phyloP scores from a whole-genome alignment of 2,113 vertebrate genomes.

The Accipiter virgatus region DNA sequence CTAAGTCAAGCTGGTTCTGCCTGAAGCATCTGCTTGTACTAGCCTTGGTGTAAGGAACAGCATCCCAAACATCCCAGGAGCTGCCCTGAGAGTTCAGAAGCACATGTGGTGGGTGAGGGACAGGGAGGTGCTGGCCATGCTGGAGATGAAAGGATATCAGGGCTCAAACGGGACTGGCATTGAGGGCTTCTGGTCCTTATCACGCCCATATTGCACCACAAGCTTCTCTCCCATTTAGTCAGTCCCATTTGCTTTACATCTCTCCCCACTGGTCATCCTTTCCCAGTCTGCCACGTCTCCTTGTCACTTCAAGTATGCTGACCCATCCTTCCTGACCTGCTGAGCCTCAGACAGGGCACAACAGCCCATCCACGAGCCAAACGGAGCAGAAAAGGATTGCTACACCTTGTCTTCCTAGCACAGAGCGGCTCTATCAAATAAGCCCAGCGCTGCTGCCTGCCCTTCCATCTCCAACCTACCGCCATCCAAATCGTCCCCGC shows the following conservation, averaged over 20 bases:
- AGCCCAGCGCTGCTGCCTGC: fast-evolving
- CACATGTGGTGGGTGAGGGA: fast-evolving
- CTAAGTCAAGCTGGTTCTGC: background rate
- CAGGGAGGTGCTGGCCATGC: fast-evolving
- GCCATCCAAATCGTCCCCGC: background rate
- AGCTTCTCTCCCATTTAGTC: background rate
- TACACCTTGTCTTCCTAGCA: fast-evolving
- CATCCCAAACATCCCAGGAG: background rate
- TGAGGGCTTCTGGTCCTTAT: background rate
- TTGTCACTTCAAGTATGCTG: fast-evolving
- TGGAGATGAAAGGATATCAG: no score
- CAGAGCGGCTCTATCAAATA: background rate
- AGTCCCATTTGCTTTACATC: background rate
- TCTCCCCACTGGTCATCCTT: background rate
- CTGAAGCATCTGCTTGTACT: no score
- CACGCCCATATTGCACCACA: fast-evolving
- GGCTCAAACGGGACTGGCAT: background rate
- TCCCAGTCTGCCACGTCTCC: background rate
- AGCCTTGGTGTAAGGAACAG: background rate
- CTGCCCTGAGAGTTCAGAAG: background rate
- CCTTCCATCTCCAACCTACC: background rate
- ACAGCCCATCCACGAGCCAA: background rate
- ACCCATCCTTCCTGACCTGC: background rate
- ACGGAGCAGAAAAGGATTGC: fast-evolving
- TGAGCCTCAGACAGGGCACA: background rate